Conservation (phyloP, 2,888 invertebrate genomes). For the Thereva unica region DNA sequence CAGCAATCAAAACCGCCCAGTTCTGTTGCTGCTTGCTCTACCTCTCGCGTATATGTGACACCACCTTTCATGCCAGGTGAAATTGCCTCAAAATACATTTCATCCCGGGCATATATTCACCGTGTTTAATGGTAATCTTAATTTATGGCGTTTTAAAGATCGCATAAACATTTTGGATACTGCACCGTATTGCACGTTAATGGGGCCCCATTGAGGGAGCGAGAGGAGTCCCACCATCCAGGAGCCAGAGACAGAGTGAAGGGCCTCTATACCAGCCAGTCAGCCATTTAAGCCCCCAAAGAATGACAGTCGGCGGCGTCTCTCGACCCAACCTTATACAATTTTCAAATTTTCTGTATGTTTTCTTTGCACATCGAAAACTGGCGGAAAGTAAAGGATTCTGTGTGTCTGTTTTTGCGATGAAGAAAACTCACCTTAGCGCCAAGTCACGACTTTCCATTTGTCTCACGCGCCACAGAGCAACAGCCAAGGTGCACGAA, state of each 20-base stretch:
- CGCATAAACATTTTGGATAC: slow-evolving; percentile 43
- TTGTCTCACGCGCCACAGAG: not conserved
- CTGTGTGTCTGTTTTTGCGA: not conserved
- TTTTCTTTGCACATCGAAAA: not conserved
- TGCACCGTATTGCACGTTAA: slow-evolving; percentile 38
- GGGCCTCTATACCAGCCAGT: slow-evolving; percentile 7
- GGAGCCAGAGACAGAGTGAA: not conserved
- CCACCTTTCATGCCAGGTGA: slow-evolving; percentile 4
- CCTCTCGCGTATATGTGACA: slow-evolving; percentile 3
- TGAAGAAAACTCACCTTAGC: not conserved
- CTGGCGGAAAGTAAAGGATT: not conserved
- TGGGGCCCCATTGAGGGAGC: slow-evolving; percentile 37
- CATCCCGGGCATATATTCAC: slow-evolving; percentile 4
- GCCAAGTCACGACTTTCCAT: slow-evolving; percentile 23
- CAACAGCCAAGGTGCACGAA: not conserved
- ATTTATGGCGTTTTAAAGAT: slow-evolving; percentile 42
- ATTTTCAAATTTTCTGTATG: slow-evolving; percentile 1
- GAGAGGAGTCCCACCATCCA: slow-evolving; percentile 1
- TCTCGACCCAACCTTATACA: not conserved
- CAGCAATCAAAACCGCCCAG: slow-evolving; percentile 20
- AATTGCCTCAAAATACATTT: not conserved
- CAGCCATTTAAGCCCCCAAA: not conserved
- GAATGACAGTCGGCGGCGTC: not conserved
- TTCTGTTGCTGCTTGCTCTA: slow-evolving; percentile 10
- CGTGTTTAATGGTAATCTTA: slow-evolving; percentile 44